phyloP scores from a whole-genome alignment of 2,888 invertebrate genomes.

The Geotrupes spiniger region DNA sequence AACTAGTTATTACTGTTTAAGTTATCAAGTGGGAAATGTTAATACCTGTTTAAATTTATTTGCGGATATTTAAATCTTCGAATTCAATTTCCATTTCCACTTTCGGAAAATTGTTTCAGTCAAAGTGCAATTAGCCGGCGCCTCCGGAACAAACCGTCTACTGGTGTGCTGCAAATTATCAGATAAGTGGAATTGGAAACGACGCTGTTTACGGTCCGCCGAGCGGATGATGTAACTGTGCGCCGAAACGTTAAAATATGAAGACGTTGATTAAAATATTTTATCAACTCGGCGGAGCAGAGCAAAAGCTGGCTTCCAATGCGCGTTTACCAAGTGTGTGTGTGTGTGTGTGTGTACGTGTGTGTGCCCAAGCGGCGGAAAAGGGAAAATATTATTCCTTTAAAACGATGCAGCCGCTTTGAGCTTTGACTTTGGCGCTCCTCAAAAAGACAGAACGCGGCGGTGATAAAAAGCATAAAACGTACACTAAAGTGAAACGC shows the following conservation, averaged over 20 bases:
- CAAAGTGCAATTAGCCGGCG: too few species aligned
- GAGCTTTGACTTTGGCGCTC: constrained; percentile 36
- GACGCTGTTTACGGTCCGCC: neutral
- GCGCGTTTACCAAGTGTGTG: constrained; percentile 19
- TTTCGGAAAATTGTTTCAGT: too few species aligned
- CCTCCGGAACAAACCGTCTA: too few species aligned
- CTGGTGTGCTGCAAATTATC: too few species aligned
- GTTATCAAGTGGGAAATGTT: too few species aligned
- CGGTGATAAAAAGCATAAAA: constrained; percentile 34
- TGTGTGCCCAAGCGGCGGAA: constrained; percentile 31
- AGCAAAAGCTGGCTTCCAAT: constrained; percentile 38
- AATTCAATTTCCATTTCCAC: too few species aligned
- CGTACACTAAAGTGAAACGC: constrained; percentile 28
- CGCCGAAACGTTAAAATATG: constrained; percentile 36
- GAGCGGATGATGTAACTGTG: constrained; percentile 2
- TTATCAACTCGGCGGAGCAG: constrained; percentile 40
- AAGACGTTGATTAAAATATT: constrained; percentile 45
- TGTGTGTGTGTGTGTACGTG: neutral
- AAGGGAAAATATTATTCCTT: constrained; percentile 43
- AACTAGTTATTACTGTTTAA: too few species aligned
- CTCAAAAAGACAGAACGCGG: constrained; percentile 30
- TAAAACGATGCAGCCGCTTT: constrained; percentile 40
- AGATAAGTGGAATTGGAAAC: constrained; percentile 5
- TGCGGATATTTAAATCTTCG: too few species aligned
- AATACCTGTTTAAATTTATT: too few species aligned